Percentiles rank a stretch among this genome's conserved stretches.
Conservation (phyloP, 2,888 invertebrate genomes). For the Rhagonycha fulva region DNA sequence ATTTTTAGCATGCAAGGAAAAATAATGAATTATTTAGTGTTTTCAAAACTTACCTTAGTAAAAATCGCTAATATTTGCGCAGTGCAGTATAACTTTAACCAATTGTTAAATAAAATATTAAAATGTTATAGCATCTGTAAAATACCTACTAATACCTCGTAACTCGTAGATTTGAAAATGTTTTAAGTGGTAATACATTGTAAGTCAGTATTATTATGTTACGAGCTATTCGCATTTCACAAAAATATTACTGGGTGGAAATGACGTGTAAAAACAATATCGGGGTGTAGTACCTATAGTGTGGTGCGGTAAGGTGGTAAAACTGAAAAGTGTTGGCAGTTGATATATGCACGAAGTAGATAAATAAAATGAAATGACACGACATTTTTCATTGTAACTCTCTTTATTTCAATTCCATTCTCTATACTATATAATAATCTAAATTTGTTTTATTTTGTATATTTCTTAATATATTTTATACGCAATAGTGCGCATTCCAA, state of each 20-base stretch:
- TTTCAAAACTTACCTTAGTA: not conserved
- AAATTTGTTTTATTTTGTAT: constrained; percentile 42
- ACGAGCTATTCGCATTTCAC: no score
- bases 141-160: no score
- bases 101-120: no score
- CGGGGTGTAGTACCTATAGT: no score
- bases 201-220: no score
- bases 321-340: no score
- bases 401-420: constrained; percentile 56
- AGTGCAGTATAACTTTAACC: no score
- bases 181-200: no score
- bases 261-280: not conserved
- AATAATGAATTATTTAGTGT: not conserved
- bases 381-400: constrained; percentile 46
- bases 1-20: not conserved
- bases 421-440: constrained; percentile 51
- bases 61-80: not conserved
- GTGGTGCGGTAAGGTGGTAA: no score
- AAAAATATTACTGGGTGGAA: not conserved
- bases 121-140: no score
- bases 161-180: no score
- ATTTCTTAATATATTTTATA: constrained; percentile 33
- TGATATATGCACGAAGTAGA: no score
- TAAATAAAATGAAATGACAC: constrained; percentile 7
- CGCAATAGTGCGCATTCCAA: constrained; percentile 43